Percentiles rank a stretch among this genome's conserved stretches.
phyloP scores from a whole-genome alignment of 2,113 vertebrate species.

The Rhadina sibilatrix region DNA sequence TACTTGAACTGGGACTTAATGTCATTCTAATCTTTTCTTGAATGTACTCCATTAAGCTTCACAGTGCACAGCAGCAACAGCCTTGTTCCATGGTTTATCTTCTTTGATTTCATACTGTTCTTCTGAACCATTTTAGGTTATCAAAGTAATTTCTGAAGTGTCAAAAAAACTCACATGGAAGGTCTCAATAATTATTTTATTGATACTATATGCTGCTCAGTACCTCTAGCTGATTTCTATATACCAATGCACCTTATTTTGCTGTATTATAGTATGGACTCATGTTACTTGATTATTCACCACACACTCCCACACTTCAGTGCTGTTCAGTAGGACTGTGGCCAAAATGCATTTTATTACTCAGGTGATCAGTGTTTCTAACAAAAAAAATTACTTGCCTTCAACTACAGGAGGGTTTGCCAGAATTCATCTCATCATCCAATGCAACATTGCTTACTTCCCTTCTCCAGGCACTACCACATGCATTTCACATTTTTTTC shows the following conservation, averaged over 20 bases:
- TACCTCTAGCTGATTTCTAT: neutral
- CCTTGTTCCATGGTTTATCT: neutral
- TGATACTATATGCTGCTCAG: neutral
- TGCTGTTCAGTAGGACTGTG: neutral
- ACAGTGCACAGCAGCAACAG: neutral
- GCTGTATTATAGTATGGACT: neutral
- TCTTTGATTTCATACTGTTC: neutral
- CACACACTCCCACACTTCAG: neutral
- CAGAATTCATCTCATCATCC: neutral
- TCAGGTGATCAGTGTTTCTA: neutral
- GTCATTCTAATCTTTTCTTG: neutral
- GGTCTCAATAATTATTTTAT: neutral
- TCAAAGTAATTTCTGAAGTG: neutral
- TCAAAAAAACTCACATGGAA: neutral
- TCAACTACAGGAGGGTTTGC: neutral
- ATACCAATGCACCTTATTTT: neutral
- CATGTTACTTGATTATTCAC: neutral
- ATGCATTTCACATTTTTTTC: neutral
- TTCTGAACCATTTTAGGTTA: neutral
- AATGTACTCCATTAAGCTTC: neutral
- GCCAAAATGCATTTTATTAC: neutral
- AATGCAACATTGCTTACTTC: neutral
- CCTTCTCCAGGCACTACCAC: neutral
- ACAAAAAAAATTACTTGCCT: neutral
- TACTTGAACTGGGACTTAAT: neutral